These are phyloP conservation scores for Cyclophora albipunctata DNA, from an alignment of 2,888 invertebrate species.

Conservation along the genomic window DNA sequence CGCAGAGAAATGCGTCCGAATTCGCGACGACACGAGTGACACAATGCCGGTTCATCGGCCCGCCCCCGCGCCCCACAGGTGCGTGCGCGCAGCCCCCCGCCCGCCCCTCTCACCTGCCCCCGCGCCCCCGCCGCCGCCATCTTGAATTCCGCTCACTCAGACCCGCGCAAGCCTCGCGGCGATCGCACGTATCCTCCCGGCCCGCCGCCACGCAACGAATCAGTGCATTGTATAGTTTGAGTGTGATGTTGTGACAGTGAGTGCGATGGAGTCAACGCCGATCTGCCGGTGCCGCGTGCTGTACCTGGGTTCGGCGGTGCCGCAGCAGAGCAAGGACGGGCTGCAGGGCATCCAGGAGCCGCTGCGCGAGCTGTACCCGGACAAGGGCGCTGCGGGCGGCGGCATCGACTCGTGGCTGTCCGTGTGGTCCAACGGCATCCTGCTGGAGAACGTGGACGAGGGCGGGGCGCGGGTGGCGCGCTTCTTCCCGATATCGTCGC, in stretches of 20 bases:
- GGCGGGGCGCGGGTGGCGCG: constrained; percentile 94
- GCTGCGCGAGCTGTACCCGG: constrained; percentile 94
- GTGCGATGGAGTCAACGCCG: constrained; percentile 86
- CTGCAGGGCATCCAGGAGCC: constrained; percentile 98
- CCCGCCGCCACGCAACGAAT: constrained; percentile 30
- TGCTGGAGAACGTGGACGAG: constrained; percentile 97
- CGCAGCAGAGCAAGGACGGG: constrained; percentile 98
- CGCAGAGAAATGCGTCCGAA: constrained; percentile 66
- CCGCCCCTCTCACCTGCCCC: constrained; percentile 22
- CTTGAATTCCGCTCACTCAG: constrained; percentile 73
- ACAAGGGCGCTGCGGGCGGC: constrained; percentile 91
- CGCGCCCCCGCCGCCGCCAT: constrained; percentile 44
- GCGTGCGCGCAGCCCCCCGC: constrained; percentile 59
- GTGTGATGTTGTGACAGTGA: constrained; percentile 70
- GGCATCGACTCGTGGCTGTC: constrained; percentile 97
- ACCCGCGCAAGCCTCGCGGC: constrained; percentile 67
- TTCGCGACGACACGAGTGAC: constrained; percentile 67
- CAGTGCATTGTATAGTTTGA: constrained; percentile 49
- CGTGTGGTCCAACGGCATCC: constrained; percentile 96
- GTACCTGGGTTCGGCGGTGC: constrained; percentile 96
- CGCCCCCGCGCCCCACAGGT: constrained; percentile 45
- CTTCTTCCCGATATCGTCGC: constrained; percentile 95
- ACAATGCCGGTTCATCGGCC: constrained; percentile 71
- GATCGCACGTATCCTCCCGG: constrained; percentile 46
- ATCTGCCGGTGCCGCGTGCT: constrained; percentile 97